A percentile compares a stretch with the other conserved stretches of the same genome.
Conservation (phyloP, 2,797 vertebrate genomes). For the Tokudaia muenninki region DNA sequence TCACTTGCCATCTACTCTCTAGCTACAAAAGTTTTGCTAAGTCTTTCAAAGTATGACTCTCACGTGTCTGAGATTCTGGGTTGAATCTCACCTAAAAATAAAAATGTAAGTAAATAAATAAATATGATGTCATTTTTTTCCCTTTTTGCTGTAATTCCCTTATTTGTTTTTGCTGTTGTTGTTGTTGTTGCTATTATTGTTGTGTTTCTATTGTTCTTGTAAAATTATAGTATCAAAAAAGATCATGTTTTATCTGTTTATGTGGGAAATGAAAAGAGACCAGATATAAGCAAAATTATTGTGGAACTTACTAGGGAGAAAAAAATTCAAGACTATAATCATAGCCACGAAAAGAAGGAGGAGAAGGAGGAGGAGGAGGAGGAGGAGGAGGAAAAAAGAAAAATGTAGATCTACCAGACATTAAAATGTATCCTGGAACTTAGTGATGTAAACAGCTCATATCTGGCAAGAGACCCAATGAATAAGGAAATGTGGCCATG, state of each 20-base stretch:
- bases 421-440: conserved; percentile 1
- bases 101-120: background rate
- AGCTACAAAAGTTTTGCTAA: background rate
- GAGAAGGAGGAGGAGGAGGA: too few species aligned
- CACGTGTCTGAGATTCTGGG: background rate
- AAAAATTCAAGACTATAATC: background rate
- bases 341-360: background rate
- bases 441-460: background rate
- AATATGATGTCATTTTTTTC: background rate
- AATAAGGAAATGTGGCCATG: background rate
- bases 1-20: background rate
- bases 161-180: background rate
- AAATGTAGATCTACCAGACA: background rate
- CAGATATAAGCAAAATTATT: background rate
- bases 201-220: background rate
- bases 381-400: too few species aligned
- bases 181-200: too few species aligned
- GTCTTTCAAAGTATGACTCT: background rate
- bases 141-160: background rate
- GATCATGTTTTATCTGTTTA: background rate
- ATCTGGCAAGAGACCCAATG: background rate
- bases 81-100: background rate
- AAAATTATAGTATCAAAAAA: background rate
- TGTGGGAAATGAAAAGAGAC: background rate
- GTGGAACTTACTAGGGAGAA: background rate